phyloP scores from a whole-genome alignment of 2,113 vertebrate genomes.

The Columba livia region DNA sequence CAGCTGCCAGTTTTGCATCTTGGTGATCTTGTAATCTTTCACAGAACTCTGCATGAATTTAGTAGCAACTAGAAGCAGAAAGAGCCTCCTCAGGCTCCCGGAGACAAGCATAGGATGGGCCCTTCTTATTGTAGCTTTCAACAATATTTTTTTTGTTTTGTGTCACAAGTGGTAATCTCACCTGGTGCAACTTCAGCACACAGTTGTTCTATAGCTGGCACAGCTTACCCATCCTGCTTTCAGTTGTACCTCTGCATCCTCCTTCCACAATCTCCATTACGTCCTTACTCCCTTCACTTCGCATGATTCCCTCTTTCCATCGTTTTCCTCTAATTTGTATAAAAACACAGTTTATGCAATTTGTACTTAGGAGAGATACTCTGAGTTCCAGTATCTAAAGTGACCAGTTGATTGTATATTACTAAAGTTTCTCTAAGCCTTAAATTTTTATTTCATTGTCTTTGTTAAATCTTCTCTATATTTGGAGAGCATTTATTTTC shows the following conservation, averaged over 20 bases:
- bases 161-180: background rate
- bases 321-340: background rate
- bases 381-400: background rate
- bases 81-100: background rate
- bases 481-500: background rate
- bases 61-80: background rate
- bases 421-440: background rate
- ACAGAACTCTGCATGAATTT: background rate
- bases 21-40: background rate
- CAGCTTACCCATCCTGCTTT: background rate
- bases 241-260: background rate
- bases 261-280: background rate
- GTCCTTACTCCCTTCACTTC: background rate
- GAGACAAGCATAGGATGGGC: background rate
- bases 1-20: background rate
- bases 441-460: background rate
- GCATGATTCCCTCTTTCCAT: background rate
- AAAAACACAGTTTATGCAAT: background rate
- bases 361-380: background rate
- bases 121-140: background rate
- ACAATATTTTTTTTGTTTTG: background rate
- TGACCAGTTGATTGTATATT: background rate
- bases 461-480: background rate
- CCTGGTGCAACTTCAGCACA: background rate
- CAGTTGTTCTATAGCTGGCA: background rate